phyloP scores from a whole-genome alignment of 2,113 vertebrate species.

The Seriola rivoliana region DNA sequence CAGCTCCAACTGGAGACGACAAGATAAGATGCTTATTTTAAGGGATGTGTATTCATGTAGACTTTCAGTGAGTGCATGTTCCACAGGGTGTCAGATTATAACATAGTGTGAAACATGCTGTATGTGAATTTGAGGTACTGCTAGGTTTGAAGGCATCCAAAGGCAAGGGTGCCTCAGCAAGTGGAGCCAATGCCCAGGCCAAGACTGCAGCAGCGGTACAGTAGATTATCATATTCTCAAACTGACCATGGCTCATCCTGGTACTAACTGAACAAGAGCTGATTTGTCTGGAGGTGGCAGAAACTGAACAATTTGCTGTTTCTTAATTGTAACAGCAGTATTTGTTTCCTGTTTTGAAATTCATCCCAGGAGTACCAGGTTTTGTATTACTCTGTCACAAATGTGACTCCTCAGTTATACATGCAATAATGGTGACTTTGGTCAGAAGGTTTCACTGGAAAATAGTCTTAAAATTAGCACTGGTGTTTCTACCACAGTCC shows the following conservation, averaged over 20 bases:
- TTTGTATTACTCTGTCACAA: background rate
- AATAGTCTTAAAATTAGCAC: background rate
- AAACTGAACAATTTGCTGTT: slow-evolving; percentile 34
- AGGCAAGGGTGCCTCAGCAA: slow-evolving; percentile 49
- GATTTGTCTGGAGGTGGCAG: slow-evolving; percentile 46
- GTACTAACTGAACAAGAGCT: slow-evolving; percentile 43
- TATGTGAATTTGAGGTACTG: slow-evolving; percentile 77
- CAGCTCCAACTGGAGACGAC: background rate
- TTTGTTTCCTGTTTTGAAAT: background rate
- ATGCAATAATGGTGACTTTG: background rate
- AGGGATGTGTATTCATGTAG: background rate
- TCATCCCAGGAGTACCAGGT: background rate
- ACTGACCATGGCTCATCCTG: slow-evolving; percentile 58
- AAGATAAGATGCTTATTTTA: background rate
- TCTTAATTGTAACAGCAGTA: background rate
- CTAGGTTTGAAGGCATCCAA: slow-evolving; percentile 51
- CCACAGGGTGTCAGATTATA: slow-evolving; percentile 15
- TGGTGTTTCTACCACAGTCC: slow-evolving; percentile 42
- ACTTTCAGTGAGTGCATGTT: background rate
- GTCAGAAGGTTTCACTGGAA: background rate
- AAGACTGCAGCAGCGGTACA: slow-evolving; percentile 65
- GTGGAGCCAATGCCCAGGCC: slow-evolving; percentile 57
- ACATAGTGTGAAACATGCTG: slow-evolving; percentile 45
- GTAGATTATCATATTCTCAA: slow-evolving; percentile 50
- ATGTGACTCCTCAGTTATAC: background rate